Evolutionary conservation across 2,113 vertebrate genomes (phyloP), one percentile per base, ranked within the genome.

Genomic region (Strigops habroptila): DNA sequence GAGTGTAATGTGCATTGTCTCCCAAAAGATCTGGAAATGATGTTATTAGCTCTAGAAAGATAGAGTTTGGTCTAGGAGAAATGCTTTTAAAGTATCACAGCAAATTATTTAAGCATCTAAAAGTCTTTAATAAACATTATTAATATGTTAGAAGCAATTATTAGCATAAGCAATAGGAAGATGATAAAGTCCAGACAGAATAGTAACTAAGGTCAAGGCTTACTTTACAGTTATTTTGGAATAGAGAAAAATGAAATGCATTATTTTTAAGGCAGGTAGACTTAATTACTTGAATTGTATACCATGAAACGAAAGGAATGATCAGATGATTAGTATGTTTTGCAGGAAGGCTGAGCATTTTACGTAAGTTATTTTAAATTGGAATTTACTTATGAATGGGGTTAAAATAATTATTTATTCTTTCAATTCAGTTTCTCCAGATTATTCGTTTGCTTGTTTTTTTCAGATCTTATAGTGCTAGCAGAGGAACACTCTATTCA

Each of bases 41-140:
- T 57, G 37, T 86, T 64, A 31, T 23, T 92, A 57, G 9, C 55
- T 93, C 78, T 64, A 82, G 73, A 88, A 80, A 85, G 70, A 85
- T 62, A 63, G 48, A 88, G 27, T 76, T 87, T 24, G 43, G 43
- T 91, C 67, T 86, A 78, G 44, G 25, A 89, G n/a, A 68, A 90
- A 43, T 64, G 27, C 52, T 86, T 97, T 86, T 83, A 14, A 81
- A 90, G 82, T 64, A 64, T 49, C 24, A 43, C 86, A 64, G 44
- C 41, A 86, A 63, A 59, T 73, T 48, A 79, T 91, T 69, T 84
- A 57, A 73, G 49, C 14, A 59, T 70, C 31, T 63, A 4, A 64
- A 63, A 51, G 73, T 80, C 27, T 90, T 94, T 89, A 95, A 67
- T 93, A 84, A 23, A 53, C 74, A n/a, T 90, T 88, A 92, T 90